A percentile compares a stretch with the other conserved stretches of the same genome.
Conservation (phyloP, 1,140 invertebrate genomes). For the Nixonia krombeini region DNA sequence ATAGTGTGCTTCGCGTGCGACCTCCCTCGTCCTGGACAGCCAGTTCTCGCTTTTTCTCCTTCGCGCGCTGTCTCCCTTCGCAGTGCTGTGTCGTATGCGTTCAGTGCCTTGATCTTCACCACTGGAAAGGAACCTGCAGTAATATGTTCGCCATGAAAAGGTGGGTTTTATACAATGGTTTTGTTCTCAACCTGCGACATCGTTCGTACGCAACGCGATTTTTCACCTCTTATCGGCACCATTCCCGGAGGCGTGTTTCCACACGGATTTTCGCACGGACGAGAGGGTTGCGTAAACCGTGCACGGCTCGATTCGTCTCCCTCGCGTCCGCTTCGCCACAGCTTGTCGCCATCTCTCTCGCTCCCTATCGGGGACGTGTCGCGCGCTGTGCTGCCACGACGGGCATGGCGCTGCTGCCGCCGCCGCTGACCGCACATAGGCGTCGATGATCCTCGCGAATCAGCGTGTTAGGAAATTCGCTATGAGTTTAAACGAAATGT, state of each 20-base stretch:
- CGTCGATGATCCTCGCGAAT: conserved; percentile 16
- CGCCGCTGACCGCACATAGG: conserved; percentile 39
- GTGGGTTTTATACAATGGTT: too few relatives aligned
- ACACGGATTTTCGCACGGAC: conserved; percentile 51
- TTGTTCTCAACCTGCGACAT: too few relatives aligned
- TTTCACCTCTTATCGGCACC: conserved; percentile 48
- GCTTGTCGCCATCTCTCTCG: conserved; percentile 21
- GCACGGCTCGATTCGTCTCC: conserved; percentile 27
- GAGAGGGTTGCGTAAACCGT: conserved; percentile 66
- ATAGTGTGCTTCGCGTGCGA: conserved; percentile 5
- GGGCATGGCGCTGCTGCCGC: conserved; percentile 41
- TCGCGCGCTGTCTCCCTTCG: neutral
- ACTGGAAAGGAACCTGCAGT: too few relatives aligned
- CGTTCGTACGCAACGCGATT: neutral
- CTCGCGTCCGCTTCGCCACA: conserved; percentile 19
- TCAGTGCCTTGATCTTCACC: too few relatives aligned
- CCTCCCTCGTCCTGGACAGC: conserved; percentile 15
- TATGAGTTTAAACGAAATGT: neutral
- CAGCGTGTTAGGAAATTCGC: neutral
- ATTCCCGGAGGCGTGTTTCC: conserved; percentile 48
- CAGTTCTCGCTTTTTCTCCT: neutral
- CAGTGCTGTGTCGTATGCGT: neutral
- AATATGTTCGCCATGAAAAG: too few relatives aligned
- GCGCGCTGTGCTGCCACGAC: conserved; percentile 31
- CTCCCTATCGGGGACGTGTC: conserved; percentile 18